Percentiles rank a stretch among this genome's conserved stretches.
Evolutionary conservation across 2,113 vertebrate species (phyloP).

Genomic region (Tinamus guttatus): DNA sequence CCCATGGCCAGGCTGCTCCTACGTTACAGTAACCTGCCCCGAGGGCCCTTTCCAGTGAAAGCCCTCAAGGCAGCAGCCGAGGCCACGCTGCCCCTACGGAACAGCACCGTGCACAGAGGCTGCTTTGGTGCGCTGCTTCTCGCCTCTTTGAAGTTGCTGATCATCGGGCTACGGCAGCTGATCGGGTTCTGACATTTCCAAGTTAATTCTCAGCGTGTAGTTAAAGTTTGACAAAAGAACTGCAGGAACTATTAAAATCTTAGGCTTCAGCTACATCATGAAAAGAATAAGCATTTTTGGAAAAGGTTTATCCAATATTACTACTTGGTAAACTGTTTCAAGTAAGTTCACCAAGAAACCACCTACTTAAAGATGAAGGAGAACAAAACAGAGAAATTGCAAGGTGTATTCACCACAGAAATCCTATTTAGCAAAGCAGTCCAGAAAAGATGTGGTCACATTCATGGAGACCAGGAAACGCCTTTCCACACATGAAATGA

Average conservation of each 20-base stretch:
- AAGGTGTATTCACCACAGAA: not conserved
- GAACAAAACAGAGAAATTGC: too few species aligned
- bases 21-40: too few species aligned
- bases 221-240: not conserved
- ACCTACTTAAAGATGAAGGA: too few species aligned
- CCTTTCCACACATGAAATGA: not conserved
- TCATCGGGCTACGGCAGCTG: not conserved
- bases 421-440: accelerated
- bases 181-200: not conserved
- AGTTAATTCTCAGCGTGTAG: not conserved
- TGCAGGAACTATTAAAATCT: not conserved
- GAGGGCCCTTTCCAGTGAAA: too few species aligned
- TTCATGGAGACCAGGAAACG: accelerated
- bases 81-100: too few species aligned
- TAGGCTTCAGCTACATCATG: too few species aligned
- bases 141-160: not conserved
- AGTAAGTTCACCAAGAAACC: too few species aligned
- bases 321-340: too few species aligned
- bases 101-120: not conserved
- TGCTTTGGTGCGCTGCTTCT: not conserved
- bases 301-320: too few species aligned
- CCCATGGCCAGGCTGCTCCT: too few species aligned
- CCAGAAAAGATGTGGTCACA: accelerated
- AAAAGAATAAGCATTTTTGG: too few species aligned
- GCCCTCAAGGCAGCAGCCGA: not conserved